Base-by-base conservation (phyloP, 2,797 vertebrate genomes). In the Manis javanica region DNA sequence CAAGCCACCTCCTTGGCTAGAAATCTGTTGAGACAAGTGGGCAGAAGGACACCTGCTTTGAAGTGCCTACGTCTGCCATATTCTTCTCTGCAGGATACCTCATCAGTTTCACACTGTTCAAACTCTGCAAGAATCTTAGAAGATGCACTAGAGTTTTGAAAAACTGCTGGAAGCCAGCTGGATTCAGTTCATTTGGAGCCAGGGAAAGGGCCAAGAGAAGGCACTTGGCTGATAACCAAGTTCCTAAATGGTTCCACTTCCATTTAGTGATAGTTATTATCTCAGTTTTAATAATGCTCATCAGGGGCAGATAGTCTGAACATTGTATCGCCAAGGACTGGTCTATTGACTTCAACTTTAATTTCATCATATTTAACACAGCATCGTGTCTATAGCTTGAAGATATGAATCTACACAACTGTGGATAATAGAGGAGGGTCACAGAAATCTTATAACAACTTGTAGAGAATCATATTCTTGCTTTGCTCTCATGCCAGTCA, bases 391-490 rank as follows among this genome's bases (percentile, higher is more conserved):
- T 1, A 34, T 1, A 39, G 53, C 34, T 79, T 49, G 29, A 75
- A 94, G 94, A 96, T 6, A 84, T 63, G 18, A 42, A 88, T 75
- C 91, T 49, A 89, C 4, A 75, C 74, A 69, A 61, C 6, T 37
- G 37, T 10, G 31, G 69, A 94, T 66, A 55, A 64, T 2, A 46
- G 24, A 59, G 63, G 26, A 94, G 72, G 63, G 90, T 46, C 77
- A 37, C 34, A 57, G 69, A 94, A 72, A 57, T 71, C 82, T 84
- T 92, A 11, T 49, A 84, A 57, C 16, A n/a, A 71, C 55, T 39
- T 18, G 34, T 1, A 39, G 49, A 93, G 71, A 39, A 68, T 71
- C 66, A 8, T 21, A 72, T 21, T 14, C 87, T 87, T 59, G 26
- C 19, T 94, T 90, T 86, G 23, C 18, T 86, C 9, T 7, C 3